Percentiles rank a stretch among this genome's conserved stretches.
phyloP scores from a whole-genome alignment of 2,888 invertebrate species.

The Caenorhabditis imperialis region DNA sequence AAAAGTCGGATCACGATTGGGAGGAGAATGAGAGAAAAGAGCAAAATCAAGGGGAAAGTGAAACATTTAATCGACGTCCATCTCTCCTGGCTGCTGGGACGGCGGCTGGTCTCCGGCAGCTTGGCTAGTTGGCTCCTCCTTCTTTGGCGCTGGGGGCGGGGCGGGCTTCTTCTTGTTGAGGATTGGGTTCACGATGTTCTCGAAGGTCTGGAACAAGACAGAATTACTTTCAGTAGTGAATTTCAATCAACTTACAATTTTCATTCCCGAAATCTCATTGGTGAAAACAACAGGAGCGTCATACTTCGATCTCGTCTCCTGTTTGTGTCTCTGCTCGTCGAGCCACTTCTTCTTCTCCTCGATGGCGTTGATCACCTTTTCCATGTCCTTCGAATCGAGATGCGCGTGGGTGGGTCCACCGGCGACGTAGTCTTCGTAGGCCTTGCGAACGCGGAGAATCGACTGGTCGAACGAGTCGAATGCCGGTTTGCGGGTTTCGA shows the following conservation, averaged over 20 bases:
- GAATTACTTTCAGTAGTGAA: too few relatives aligned
- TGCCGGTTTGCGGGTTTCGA: constrained; percentile 86
- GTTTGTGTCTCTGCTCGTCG: constrained; percentile 85
- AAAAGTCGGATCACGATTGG: too few relatives aligned
- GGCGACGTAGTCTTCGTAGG: constrained; percentile 78
- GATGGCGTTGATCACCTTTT: constrained; percentile 84
- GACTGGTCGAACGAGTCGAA: constrained; percentile 87
- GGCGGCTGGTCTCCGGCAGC: constrained; percentile 46
- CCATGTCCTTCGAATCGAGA: constrained; percentile 83
- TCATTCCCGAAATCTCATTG: constrained; percentile 86
- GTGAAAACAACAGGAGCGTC: constrained; percentile 71
- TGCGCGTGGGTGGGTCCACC: constrained; percentile 83
- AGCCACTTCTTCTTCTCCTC: constrained; percentile 88
- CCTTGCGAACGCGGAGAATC: constrained; percentile 88
- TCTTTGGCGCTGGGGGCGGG: constrained; percentile 64
- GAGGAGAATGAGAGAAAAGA: constrained; percentile 7
- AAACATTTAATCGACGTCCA: constrained; percentile 57
- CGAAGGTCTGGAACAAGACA: constrained; percentile 80
- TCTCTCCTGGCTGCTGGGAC: constrained; percentile 29
- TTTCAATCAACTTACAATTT: constrained; percentile 85
- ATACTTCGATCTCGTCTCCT: constrained; percentile 78
- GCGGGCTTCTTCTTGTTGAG: constrained; percentile 93
- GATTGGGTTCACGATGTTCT: constrained; percentile 83
- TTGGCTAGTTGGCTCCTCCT: constrained; percentile 50
- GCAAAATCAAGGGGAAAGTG: background rate